A percentile compares a stretch with the other conserved stretches of the same genome.
These are phyloP conservation scores for Pelosia muscerda DNA, from an alignment of 2,888 invertebrate genomes.

Conservation along the genomic window DNA sequence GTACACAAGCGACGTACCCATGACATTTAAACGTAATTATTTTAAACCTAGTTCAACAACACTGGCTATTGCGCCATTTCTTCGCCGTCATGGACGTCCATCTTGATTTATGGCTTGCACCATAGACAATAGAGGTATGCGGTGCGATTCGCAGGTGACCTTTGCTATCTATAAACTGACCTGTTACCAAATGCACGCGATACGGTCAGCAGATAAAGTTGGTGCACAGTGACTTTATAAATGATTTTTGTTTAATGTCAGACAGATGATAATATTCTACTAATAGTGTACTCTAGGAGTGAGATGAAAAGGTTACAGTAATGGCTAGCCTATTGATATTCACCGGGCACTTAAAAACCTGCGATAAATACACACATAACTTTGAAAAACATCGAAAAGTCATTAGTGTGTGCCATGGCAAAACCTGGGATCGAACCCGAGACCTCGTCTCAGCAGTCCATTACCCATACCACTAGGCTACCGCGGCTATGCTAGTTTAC, in stretches of 20 bases:
- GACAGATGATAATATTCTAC: too few species aligned
- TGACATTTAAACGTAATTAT: constrained; percentile 10
- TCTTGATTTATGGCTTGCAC: background rate
- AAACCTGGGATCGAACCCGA: too few species aligned
- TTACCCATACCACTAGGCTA: too few species aligned
- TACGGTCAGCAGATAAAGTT: constrained; percentile 25
- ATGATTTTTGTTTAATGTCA: background rate
- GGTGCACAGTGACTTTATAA: background rate
- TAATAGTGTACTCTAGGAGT: too few species aligned
- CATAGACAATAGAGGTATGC: constrained; percentile 19
- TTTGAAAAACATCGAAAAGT: too few species aligned
- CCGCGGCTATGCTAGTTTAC: too few species aligned
- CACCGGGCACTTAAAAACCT: too few species aligned
- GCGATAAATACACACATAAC: too few species aligned
- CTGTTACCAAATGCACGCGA: constrained; percentile 57
- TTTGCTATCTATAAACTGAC: constrained; percentile 45
- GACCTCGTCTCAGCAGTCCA: too few species aligned
- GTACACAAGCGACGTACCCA: background rate
- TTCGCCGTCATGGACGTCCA: background rate
- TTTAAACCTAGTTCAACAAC: background rate
- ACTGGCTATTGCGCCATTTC: background rate
- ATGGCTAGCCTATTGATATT: too few species aligned
- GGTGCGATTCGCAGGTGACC: constrained; percentile 47
- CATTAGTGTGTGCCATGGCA: too few species aligned
- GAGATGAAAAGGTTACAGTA: too few species aligned